These are phyloP conservation scores for Cantharis rustica DNA, from an alignment of 2,888 invertebrate genomes.

Conservation along the genomic window DNA sequence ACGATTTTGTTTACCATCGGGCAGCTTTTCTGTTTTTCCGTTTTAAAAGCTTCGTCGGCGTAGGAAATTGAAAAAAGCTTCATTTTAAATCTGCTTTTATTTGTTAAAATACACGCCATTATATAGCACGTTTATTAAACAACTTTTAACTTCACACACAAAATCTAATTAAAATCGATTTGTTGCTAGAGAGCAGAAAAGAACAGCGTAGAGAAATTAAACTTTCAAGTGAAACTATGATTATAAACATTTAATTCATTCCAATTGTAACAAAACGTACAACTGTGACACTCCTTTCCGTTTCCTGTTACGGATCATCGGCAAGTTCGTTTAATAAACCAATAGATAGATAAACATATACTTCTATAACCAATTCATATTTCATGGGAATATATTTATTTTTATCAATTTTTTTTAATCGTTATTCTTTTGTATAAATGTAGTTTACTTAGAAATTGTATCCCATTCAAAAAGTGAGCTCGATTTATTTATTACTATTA, in stretches of 20 bases:
- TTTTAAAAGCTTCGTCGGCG: constrained; percentile 19
- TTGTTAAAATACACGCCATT: constrained; percentile 27
- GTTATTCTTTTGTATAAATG: background rate
- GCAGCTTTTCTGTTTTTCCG: constrained; percentile 12
- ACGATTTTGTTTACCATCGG: constrained; percentile 15
- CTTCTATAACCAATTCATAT: background rate
- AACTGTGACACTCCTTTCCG: constrained; percentile 35
- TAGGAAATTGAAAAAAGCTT: constrained; percentile 16
- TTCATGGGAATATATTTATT: background rate
- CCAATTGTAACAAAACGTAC: constrained; percentile 24
- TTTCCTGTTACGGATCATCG: constrained; percentile 35
- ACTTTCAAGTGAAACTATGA: constrained; percentile 20
- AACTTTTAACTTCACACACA: constrained; percentile 26
- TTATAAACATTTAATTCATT: constrained; percentile 31
- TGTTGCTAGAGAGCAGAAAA: constrained; percentile 21
- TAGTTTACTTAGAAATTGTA: no score
- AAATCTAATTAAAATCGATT: constrained; percentile 31
- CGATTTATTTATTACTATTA: no score
- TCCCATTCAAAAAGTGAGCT: no score
- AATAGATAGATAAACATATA: constrained; percentile 7
- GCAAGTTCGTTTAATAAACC: constrained; percentile 29
- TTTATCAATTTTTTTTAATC: background rate
- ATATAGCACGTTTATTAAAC: constrained; percentile 27
- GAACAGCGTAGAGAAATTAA: constrained; percentile 29
- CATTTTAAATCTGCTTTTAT: constrained; percentile 26